Conservation (phyloP, 2,888 invertebrate genomes). For the Chaetogeoica ovagalla region DNA sequence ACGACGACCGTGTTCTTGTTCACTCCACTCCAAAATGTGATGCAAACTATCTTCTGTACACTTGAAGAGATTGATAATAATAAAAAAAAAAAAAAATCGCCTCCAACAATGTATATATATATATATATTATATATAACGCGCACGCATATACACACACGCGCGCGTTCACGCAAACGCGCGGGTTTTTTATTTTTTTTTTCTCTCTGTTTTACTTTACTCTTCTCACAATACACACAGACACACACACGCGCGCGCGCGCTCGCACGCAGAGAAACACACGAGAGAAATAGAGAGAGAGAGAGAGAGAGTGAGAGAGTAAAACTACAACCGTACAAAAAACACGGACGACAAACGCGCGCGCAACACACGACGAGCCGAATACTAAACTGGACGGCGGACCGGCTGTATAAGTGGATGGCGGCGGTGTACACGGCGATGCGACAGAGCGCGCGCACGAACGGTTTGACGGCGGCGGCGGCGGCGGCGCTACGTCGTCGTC, state of each 20-base stretch:
- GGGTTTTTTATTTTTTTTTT: slow-evolving; percentile 13
- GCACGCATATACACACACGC: not conserved
- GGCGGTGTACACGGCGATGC: not conserved
- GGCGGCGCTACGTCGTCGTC: not conserved
- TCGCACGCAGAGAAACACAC: not conserved
- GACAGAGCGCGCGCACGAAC: slow-evolving; percentile 40
- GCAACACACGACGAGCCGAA: slow-evolving; percentile 39
- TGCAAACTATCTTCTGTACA: no score
- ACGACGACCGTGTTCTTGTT: no score
- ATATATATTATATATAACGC: not conserved
- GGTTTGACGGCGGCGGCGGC: slow-evolving; percentile 12
- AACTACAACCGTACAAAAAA: no score
- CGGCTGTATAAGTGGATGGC: slow-evolving; percentile 26
- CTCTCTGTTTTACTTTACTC: no score
- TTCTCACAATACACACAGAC: not conserved
- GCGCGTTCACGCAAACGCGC: not conserved
- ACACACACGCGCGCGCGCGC: not conserved
- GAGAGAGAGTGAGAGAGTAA: no score
- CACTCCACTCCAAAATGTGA: no score
- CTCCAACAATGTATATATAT: no score
- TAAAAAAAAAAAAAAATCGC: not conserved
- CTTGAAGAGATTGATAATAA: no score
- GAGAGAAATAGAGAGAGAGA: no score
- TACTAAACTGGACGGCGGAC: slow-evolving; percentile 37
- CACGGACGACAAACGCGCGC: slow-evolving; percentile 34